These are phyloP conservation scores for Rhyzopertha dominica DNA, from an alignment of 1,140 invertebrate species.

Conservation along the genomic window DNA sequence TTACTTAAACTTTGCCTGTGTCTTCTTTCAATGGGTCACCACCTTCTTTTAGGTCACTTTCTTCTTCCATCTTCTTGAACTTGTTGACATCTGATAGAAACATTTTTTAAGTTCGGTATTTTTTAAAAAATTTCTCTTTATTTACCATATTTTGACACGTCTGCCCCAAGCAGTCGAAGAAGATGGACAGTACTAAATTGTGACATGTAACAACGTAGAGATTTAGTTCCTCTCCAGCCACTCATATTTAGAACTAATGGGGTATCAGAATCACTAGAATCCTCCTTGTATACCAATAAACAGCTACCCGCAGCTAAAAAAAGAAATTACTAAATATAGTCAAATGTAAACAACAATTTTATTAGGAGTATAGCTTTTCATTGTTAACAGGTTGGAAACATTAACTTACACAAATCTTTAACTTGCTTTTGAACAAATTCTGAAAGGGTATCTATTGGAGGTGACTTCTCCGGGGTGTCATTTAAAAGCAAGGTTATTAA, in stretches of 20 bases:
- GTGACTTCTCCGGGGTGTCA: slow-evolving; percentile 67
- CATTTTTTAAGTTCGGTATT: background rate
- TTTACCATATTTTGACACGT: slow-evolving; percentile 74
- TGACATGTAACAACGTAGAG: slow-evolving; percentile 80
- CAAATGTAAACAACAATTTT: too few relatives aligned
- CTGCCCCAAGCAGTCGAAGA: slow-evolving; percentile 74
- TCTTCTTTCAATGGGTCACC: too few relatives aligned
- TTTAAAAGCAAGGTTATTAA: slow-evolving; percentile 70
- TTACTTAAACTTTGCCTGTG: background rate
- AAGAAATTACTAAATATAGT: slow-evolving; percentile 10
- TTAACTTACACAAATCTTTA: slow-evolving; percentile 57
- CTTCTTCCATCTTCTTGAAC: slow-evolving; percentile 43
- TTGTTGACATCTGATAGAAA: slow-evolving; percentile 47
- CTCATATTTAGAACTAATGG: slow-evolving; percentile 66
- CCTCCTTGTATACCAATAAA: slow-evolving; percentile 63
- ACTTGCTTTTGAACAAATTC: slow-evolving; percentile 59
- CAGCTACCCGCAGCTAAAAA: slow-evolving; percentile 67
- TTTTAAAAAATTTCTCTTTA: background rate
- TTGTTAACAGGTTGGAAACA: too few relatives aligned
- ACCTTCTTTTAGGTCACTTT: slow-evolving; percentile 10
- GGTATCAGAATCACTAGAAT: slow-evolving; percentile 43
- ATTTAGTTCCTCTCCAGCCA: slow-evolving; percentile 86
- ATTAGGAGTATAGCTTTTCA: too few relatives aligned
- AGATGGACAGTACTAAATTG: slow-evolving; percentile 79
- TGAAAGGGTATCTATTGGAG: slow-evolving; percentile 60